Base-by-base conservation (phyloP, 2,113 vertebrate genomes). In the Edolisoma coerulescens region DNA sequence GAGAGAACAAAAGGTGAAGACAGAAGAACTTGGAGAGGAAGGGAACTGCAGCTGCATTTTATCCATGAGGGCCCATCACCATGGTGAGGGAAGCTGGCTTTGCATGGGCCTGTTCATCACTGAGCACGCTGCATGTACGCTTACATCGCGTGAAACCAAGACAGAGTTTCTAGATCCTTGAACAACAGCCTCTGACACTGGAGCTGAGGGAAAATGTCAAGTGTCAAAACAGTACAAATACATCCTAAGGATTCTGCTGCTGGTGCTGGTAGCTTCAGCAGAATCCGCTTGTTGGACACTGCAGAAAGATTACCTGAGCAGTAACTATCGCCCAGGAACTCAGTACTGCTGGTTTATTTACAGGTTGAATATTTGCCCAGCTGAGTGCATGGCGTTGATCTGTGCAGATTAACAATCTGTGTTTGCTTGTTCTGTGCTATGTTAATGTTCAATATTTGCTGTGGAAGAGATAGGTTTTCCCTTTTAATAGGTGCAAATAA, bases 31-130 rank as follows among this genome's bases (percentile, higher is more conserved):
- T 22, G 37, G 53, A 30, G 35, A 57, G 57, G 27, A 76, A 52
- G 37, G 67, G 47, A 81, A 39, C 20, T 5, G 39, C 37, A 32
- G 17, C 11, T 61, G 52, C 27, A 4, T 61, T 20, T 61, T 41
- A 52, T 35, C 52, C 50, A 10, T 1, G 4, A 71, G 41, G 45
- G 19, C 41, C 35, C 16, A 24, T 60, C 26, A 41, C 13, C 15
- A 5, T 3, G 2, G 4, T 14, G 16, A 63, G 47, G 47, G 74
- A 71, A 65, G 47, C 27, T n/a, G 52, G 22, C 15, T 70, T 7
- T 33, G 26, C 1, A 0, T 11, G 52, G 61, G 42, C 16, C 52
- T 39, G 47, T 12, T 18, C 9, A 1, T 23, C 84, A 6, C 0
- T n/a, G 59, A 76, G 53, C 27, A 73, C 27, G 6, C 18, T 59